phyloP scores from a whole-genome alignment of 2,113 vertebrate genomes.

The Cacatua alba region DNA sequence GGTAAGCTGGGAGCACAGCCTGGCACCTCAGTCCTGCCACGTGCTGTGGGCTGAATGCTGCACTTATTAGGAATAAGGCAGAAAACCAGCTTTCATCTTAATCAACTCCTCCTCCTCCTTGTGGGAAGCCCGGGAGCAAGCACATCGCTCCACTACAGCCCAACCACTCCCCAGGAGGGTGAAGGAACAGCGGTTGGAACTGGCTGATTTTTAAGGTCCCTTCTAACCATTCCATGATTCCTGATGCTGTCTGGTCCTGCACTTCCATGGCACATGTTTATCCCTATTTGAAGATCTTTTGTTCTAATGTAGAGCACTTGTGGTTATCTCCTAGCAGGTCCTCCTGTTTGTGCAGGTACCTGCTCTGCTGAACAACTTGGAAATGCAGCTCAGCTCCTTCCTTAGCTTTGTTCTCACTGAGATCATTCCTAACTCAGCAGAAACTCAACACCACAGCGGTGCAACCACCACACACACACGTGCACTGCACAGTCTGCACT shows the following conservation, averaged over 20 bases:
- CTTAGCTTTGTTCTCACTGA: not conserved
- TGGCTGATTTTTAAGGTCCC: not conserved
- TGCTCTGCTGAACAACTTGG: not conserved
- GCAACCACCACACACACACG: not conserved
- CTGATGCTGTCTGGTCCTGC: not conserved
- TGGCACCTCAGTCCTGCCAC: slow-evolving; percentile 28
- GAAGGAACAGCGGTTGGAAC: not conserved
- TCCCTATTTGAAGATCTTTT: not conserved
- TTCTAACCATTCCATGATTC: not conserved
- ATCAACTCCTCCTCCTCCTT: not conserved
- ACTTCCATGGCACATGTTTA: not conserved
- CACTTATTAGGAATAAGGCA: slow-evolving; percentile 60
- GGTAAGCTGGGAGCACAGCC: not conserved
- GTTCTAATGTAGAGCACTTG: not conserved
- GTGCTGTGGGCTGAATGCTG: not conserved
- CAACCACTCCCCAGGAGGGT: rapidly evolving
- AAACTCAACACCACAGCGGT: rapidly evolving
- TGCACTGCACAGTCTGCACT: rapidly evolving
- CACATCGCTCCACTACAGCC: not conserved
- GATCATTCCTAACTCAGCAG: rapidly evolving
- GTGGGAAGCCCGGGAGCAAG: not conserved
- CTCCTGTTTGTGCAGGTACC: not conserved
- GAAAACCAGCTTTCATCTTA: slow-evolving; percentile 40
- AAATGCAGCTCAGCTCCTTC: not conserved
- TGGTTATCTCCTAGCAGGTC: not conserved